Percentiles rank a stretch among this genome's conserved stretches.
phyloP scores from a whole-genome alignment of 2,888 invertebrate species.

The Synanthedon formicaeformis region DNA sequence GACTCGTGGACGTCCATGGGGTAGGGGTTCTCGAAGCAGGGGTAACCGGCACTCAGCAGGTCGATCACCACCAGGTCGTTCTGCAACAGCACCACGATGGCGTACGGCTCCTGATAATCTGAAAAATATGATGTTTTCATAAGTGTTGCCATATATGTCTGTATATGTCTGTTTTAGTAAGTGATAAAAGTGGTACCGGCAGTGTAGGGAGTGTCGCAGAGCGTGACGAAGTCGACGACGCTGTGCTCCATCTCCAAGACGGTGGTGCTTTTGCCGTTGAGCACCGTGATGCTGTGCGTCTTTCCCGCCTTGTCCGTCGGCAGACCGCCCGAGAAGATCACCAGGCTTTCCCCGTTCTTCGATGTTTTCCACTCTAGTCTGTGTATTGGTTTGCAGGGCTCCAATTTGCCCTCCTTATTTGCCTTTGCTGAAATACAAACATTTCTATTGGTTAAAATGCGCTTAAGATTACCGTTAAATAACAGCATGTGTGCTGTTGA shows the following conservation, averaged over 20 bases:
- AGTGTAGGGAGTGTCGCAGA: conserved; percentile 94
- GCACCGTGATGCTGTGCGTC: conserved; percentile 94
- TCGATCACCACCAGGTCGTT: conserved; percentile 99
- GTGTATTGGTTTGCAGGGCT: conserved; percentile 93
- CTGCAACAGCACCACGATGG: conserved; percentile 96
- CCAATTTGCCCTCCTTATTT: conserved; percentile 91
- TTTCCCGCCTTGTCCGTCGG: conserved; percentile 90
- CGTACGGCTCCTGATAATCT: conserved; percentile 98
- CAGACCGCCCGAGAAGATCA: conserved; percentile 97
- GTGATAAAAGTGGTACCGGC: conserved; percentile 72
- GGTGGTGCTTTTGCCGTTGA: conserved; percentile 95
- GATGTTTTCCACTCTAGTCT: conserved; percentile 96
- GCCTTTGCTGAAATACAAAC: conserved; percentile 79
- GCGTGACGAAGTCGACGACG: conserved; percentile 95
- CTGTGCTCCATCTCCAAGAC: conserved; percentile 99
- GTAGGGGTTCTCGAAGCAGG: conserved; percentile 99
- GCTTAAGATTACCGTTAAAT: not conserved
- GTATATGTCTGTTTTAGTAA: too few relatives aligned
- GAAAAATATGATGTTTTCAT: conserved; percentile 27
- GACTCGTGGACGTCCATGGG: conserved; percentile 99
- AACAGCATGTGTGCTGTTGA: too few relatives aligned
- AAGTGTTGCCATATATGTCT: not conserved
- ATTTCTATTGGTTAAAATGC: not conserved
- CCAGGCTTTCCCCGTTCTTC: conserved; percentile 88
- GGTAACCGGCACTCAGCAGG: conserved; percentile 94